These are phyloP conservation scores for Trogon melanurus DNA, from an alignment of 2,113 vertebrate species.

Conservation along the genomic window DNA sequence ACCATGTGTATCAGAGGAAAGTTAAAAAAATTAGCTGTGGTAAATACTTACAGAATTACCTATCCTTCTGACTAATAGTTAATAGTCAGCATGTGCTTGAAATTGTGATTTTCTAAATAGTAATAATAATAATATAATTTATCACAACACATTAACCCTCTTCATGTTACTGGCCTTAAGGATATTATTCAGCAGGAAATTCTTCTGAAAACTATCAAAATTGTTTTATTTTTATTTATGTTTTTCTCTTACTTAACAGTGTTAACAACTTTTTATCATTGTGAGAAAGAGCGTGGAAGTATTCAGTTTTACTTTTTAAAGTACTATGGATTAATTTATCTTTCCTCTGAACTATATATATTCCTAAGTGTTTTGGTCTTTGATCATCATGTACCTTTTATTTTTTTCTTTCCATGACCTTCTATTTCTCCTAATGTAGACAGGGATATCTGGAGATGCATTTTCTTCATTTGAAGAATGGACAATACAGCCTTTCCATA, in stretches of 20 bases:
- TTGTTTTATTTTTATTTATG: neutral
- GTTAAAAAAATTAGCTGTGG: neutral
- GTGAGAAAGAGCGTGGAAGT: neutral
- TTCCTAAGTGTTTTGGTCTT: neutral
- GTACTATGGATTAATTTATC: neutral
- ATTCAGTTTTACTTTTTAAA: neutral
- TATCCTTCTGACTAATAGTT: neutral
- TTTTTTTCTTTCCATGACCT: neutral
- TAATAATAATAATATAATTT: neutral
- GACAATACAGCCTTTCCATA: neutral
- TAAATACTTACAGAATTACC: neutral
- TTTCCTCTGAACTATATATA: neutral
- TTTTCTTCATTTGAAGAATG: neutral
- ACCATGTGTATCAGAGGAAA: neutral
- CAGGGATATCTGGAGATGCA: neutral
- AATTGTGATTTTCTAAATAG: neutral
- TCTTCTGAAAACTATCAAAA: neutral
- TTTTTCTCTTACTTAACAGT: neutral
- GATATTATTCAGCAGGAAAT: neutral
- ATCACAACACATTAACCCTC: neutral
- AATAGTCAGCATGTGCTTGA: neutral
- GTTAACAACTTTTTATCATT: neutral
- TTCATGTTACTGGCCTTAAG: neutral
- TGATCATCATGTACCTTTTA: neutral
- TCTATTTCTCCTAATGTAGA: neutral